Evolutionary conservation across 2,797 vertebrate genomes (phyloP).

Genomic region (Lates japonicus): DNA sequence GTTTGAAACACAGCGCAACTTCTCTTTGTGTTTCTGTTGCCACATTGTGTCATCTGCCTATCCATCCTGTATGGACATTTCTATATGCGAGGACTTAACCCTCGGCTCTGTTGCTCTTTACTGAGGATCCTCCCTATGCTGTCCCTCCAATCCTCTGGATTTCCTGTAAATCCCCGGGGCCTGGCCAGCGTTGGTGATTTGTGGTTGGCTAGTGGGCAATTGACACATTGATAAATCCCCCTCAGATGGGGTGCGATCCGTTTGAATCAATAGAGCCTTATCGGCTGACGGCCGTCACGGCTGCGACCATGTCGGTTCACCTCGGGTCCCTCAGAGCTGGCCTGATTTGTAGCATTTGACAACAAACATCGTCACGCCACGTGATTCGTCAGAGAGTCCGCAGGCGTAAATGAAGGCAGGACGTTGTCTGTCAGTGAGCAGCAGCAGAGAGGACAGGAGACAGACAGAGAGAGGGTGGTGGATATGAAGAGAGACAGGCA

Average conservation of each 20-base stretch:
- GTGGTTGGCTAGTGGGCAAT: slow-evolving; percentile 78
- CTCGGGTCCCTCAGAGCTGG: slow-evolving; percentile 82
- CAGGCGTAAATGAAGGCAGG: slow-evolving; percentile 73
- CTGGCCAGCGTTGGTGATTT: slow-evolving; percentile 72
- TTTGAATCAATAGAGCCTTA: slow-evolving; percentile 96
- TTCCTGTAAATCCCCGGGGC: slow-evolving; percentile 89
- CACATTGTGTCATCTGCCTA: slow-evolving; percentile 43
- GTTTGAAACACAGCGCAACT: slow-evolving; percentile 10
- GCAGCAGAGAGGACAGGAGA: slow-evolving; percentile 46
- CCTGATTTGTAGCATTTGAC: slow-evolving; percentile 81
- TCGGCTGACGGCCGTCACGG: slow-evolving; percentile 87
- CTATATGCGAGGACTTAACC: slow-evolving; percentile 71
- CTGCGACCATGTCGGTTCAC: slow-evolving; percentile 81
- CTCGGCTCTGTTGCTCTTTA: slow-evolving; percentile 88
- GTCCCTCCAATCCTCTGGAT: slow-evolving; percentile 91
- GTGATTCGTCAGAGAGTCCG: slow-evolving; percentile 77
- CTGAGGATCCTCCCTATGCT: slow-evolving; percentile 78
- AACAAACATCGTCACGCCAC: slow-evolving; percentile 80
- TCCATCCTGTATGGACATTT: slow-evolving; percentile 52
- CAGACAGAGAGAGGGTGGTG: slow-evolving; percentile 43
- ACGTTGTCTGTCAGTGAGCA: slow-evolving; percentile 69
- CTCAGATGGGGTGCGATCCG: slow-evolving; percentile 90
- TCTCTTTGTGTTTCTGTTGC: slow-evolving; percentile 25
- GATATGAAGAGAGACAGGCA: slow-evolving; percentile 49
- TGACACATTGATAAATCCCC: slow-evolving; percentile 96